Conservation (phyloP, 2,113 vertebrate species). For the Perognathus longimembris region DNA sequence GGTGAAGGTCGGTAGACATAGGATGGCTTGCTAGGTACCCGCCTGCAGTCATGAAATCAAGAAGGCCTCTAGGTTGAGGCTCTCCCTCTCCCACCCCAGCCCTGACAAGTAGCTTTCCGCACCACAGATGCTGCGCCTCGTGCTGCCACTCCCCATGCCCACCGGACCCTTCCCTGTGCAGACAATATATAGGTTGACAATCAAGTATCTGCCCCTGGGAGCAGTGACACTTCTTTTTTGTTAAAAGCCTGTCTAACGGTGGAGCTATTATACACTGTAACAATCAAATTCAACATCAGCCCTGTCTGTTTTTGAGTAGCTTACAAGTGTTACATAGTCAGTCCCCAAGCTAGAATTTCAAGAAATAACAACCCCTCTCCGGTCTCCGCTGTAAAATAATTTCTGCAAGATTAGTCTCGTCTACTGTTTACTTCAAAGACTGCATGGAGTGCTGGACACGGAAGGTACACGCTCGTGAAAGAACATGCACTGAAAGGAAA, state of each 20-base stretch:
- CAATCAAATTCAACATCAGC: conserved; percentile 43
- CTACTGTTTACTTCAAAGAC: neutral
- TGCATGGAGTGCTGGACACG: neutral
- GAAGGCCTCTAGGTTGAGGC: neutral
- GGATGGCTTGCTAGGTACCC: neutral
- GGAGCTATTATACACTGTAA: neutral
- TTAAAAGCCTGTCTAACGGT: neutral
- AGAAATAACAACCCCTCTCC: neutral
- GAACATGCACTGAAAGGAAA: neutral
- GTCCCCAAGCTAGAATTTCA: conserved; percentile 40
- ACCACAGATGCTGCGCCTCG: neutral
- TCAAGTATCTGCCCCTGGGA: neutral
- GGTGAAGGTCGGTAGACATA: neutral
- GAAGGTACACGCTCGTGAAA: neutral
- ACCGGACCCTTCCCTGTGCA: neutral
- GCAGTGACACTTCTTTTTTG: conserved; percentile 16
- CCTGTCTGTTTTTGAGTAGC: conserved; percentile 48
- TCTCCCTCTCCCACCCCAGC: fast-evolving
- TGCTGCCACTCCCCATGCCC: neutral
- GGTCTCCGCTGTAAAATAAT: conserved; percentile 49
- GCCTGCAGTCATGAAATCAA: neutral
- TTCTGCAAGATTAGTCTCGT: neutral
- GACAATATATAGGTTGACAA: neutral
- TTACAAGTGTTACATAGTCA: conserved; percentile 40
- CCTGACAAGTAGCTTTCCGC: neutral